Base-by-base conservation (phyloP, 2,113 vertebrate species). In the Osmerus mordax region DNA sequence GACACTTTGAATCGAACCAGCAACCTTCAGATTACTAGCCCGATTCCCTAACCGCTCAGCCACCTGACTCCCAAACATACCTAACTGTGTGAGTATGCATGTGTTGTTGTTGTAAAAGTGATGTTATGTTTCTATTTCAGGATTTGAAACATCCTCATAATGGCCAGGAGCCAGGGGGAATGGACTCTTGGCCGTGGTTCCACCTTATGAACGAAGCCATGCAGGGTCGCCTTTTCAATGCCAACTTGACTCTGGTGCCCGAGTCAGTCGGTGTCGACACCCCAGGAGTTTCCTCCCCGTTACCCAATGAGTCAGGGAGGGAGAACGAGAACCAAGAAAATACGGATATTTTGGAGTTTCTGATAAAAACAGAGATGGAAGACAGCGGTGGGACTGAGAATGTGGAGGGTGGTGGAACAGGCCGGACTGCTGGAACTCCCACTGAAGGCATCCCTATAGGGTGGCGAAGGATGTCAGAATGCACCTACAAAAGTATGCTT, bases 131-230 rank as follows among this genome's bases (percentile, higher is more conserved):
- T 73, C 53, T 60, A 13, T 36, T 61, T 29, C 72, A 93, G 91
- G 91, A 92, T 75, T 82, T 92, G 66, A 92, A 92, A 82, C 90
- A 89, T 81, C 88, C 89, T 2, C 87, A 89, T 25, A 83, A 88
- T 69, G 90, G 87, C 0, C 86, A 90, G 82, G 89, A 91, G 59
- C 67, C 36, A 53, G 51, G 75, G 0, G 79, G 78, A 5, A 78
- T 88, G 16, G 88, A 91, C 75, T 91, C 91, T 1, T 92, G 92
- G 92, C 91, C 88, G 16, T 93, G 91, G 91, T 92, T 90, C 77
- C 88, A 91, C 81, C 88, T 92, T 65, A 90, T 92, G 91, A 90
- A 92, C 0, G 90, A 92, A 25, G 90, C 91, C 55, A 87, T 92
- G 87, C 85, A 87, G 63, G 89, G 89, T 2, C 88, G 87, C 1